A percentile compares a stretch with the other conserved stretches of the same genome.
Evolutionary conservation across 2,888 invertebrate species (phyloP).

Genomic region (Gymnoscelis rufifasciata): DNA sequence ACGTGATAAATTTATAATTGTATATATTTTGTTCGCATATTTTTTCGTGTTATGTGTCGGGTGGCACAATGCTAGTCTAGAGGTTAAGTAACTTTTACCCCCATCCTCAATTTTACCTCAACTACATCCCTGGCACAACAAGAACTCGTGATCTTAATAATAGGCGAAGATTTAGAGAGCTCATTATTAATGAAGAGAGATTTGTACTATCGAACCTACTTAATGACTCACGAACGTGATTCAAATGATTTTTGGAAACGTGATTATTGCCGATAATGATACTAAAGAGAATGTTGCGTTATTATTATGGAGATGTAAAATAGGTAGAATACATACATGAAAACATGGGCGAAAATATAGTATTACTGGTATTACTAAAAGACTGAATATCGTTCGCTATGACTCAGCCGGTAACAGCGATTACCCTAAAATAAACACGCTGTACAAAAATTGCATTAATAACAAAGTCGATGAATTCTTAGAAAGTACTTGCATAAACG

Average conservation of each 20-base stretch:
- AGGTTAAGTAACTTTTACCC: neutral
- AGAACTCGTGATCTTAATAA: constrained; percentile 65
- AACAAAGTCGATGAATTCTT: no score
- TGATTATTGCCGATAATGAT: constrained; percentile 56
- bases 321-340: neutral
- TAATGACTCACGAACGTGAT: constrained; percentile 68
- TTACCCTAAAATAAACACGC: no score
- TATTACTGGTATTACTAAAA: no score
- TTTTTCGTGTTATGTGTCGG: no score
- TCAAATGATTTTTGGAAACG: constrained; percentile 44
- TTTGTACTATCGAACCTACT: constrained; percentile 36
- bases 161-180: constrained; percentile 53
- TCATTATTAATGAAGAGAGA: constrained; percentile 68
- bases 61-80: no score
- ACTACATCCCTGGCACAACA: constrained; percentile 38
- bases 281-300: neutral
- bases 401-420: no score
- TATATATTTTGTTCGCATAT: no score
- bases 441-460: no score
- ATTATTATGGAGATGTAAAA: neutral
- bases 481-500: no score
- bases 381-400: no score
- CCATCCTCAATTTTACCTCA: neutral
- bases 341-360: no score
- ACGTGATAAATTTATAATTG: no score